Percentiles rank a stretch among this genome's conserved stretches.
Evolutionary conservation across 1,140 invertebrate genomes (phyloP).

Genomic region (Leptopilina clavipes): DNA sequence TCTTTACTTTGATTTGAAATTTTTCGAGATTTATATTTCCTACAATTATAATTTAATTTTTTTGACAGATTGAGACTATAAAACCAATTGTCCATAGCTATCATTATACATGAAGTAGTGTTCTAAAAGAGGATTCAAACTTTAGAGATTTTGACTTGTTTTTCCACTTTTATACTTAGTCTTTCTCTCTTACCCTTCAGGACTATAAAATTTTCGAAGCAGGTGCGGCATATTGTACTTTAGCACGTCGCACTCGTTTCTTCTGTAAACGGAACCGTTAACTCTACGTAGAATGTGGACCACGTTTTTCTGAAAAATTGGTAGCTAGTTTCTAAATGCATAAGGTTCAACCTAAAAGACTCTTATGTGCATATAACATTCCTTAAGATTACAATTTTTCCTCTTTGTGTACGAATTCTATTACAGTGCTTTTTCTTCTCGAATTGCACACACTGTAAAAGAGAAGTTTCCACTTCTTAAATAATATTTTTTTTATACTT

Average conservation of each 20-base stretch:
- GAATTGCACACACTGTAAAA: background rate
- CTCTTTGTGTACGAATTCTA: background rate
- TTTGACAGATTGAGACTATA: too few relatives aligned
- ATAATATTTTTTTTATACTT: too few relatives aligned
- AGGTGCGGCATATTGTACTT: conserved; percentile 13
- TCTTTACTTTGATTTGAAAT: too few relatives aligned
- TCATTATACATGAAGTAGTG: background rate
- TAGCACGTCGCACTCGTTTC: conserved; percentile 18
- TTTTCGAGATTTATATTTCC: too few relatives aligned
- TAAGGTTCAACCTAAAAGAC: background rate
- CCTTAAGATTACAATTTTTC: background rate
- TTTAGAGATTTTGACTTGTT: too few relatives aligned
- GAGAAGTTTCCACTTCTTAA: too few relatives aligned
- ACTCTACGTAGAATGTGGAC: conserved; percentile 26
- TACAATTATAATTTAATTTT: too few relatives aligned
- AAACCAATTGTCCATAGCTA: too few relatives aligned
- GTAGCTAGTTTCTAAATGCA: conserved; percentile 12
- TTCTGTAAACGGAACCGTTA: conserved; percentile 24
- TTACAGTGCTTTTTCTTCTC: background rate
- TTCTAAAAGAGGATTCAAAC: background rate
- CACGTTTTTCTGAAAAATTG: conserved; percentile 17
- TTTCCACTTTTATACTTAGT: background rate
- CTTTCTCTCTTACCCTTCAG: background rate
- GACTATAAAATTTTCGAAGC: background rate
- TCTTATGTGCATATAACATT: conserved; percentile 15